Base-by-base conservation (phyloP, 2,113 vertebrate genomes). In the Cisticola juncidis region DNA sequence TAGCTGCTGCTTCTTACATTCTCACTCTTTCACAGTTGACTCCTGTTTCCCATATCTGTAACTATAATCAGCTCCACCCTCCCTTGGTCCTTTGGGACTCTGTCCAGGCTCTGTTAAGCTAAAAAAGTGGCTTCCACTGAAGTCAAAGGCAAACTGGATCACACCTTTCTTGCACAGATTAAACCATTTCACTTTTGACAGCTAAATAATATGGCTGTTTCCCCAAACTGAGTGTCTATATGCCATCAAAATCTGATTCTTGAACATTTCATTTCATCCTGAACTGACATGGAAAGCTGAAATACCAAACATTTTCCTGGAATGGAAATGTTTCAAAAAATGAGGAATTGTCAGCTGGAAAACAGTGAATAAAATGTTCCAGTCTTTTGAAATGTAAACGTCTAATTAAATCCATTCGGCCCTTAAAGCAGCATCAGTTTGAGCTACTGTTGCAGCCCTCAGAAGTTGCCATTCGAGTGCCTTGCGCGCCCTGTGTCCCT, bases 371-470 rank as follows among this genome's bases (percentile, higher is more conserved):
- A 92, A 92, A 94, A 74, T 74, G 25, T 86, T 95, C 69, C 74
- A 91, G 60, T 28, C 31, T 92, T 97, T 95, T 92, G 83, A 91
- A 96, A 95, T 96, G 92, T 94, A 97, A 97, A 95, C 66, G 45
- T 95, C 93, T 95, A 95, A 93, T 96, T 96, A 96, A 94, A 97
- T 94, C 92, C 94, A 81, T 94, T 94, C 96, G 94, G 81, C 80
- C 83, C 82, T 94, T 93, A 88, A 76, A 94, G 77, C 54, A 78
- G 64, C 80, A 81, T 93, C 71, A 84, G 35, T 90, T 78, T 68
- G 72, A 86, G 95, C 95, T 95, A 96, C 94, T 91, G 91, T 95
- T 92, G 91, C 69, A 91, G 86, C 72, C 84, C 83, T 95, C 86
- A 94, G 92, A 96, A 95, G 84, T 50, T 88, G 71, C 65, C 80